These are phyloP conservation scores for Cerastis leucographa DNA, from an alignment of 2,888 invertebrate species.

Conservation along the genomic window DNA sequence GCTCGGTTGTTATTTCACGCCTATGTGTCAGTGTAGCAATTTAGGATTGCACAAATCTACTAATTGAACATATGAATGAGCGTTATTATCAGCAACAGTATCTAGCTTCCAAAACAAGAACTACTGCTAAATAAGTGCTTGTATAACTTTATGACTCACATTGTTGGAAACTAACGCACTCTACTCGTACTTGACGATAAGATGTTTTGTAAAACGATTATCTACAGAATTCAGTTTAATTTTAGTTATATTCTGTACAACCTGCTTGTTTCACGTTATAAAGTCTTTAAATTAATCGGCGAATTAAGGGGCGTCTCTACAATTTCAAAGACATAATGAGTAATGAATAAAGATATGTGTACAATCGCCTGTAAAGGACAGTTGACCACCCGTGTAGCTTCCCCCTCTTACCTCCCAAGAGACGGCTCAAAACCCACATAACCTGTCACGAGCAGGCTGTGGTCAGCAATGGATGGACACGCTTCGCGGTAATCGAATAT, in stretches of 20 bases:
- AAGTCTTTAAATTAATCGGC: constrained; percentile 18
- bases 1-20: constrained; percentile 63
- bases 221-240: neutral
- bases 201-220: constrained; percentile 23
- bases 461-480: constrained; percentile 75
- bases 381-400: constrained; percentile 80
- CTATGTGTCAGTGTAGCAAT: constrained; percentile 63
- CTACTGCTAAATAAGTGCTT: constrained; percentile 63
- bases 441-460: constrained; percentile 78
- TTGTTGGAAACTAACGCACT: constrained; percentile 60
- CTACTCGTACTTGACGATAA: constrained; percentile 23
- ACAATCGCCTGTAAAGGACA: constrained; percentile 73
- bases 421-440: constrained; percentile 78
- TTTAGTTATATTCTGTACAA: constrained; percentile 1
- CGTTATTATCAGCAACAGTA: constrained; percentile 55
- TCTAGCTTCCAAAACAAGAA: constrained; percentile 65
- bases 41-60: constrained; percentile 68
- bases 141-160: constrained; percentile 68
- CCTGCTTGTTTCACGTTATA: constrained; percentile 12
- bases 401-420: constrained; percentile 62
- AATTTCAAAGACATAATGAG: constrained; percentile 68
- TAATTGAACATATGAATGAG: constrained; percentile 65
- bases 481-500: constrained; percentile 85
- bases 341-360: constrained; percentile 65
- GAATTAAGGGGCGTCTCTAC: constrained; percentile 44